Conservation (phyloP, 2,113 vertebrate genomes). For the Peromyscus californicus region DNA sequence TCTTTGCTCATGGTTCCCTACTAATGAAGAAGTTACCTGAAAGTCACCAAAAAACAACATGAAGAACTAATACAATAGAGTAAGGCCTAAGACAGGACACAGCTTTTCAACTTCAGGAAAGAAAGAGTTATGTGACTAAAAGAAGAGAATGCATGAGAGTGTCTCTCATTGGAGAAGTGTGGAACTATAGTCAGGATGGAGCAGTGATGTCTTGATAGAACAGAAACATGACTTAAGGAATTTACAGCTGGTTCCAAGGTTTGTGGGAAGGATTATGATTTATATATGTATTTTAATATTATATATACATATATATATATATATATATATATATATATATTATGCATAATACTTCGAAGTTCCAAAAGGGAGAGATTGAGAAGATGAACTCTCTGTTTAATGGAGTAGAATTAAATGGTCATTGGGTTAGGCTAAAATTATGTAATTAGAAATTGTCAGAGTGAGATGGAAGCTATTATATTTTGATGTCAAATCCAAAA, state of each 20-base stretch:
- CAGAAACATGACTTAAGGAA: neutral
- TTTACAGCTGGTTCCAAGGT: neutral
- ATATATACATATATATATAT: too few species aligned
- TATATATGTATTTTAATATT: neutral
- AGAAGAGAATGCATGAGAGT: neutral
- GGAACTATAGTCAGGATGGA: neutral
- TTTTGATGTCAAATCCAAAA: neutral
- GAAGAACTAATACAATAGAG: neutral
- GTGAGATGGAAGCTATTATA: neutral
- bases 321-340: too few species aligned
- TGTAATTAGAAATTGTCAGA: neutral
- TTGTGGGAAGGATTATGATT: neutral
- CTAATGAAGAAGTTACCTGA: neutral
- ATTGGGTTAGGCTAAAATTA: neutral
- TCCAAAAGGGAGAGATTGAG: neutral
- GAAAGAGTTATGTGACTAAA: neutral
- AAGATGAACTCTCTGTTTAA: neutral
- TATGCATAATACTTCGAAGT: neutral
- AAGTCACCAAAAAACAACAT: neutral
- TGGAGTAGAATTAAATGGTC: too few species aligned
- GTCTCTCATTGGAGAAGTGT: neutral
- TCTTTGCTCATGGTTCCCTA: neutral
- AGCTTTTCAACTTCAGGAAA: neutral
- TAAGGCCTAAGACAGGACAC: neutral
- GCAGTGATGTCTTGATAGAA: neutral